A percentile compares a stretch with the other conserved stretches of the same genome.
phyloP scores from a whole-genome alignment of 2,113 vertebrate genomes.

The Rousettus leschenaultii region DNA sequence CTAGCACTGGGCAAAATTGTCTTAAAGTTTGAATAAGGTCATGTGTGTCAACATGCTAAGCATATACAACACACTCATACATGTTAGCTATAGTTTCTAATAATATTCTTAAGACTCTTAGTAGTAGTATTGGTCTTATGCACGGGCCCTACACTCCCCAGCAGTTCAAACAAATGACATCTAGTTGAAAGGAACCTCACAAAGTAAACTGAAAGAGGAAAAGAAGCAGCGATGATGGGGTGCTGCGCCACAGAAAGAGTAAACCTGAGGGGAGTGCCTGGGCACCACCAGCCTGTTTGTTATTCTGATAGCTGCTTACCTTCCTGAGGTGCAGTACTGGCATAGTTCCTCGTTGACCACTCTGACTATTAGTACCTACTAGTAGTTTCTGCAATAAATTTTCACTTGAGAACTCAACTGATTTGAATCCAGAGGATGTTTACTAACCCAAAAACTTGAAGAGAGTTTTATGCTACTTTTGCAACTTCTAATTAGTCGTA shows the following conservation, averaged over 20 bases:
- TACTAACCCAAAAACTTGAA: background rate
- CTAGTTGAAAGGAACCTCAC: background rate
- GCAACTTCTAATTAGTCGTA: background rate
- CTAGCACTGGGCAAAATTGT: background rate
- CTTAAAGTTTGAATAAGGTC: background rate
- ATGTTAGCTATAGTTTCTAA: background rate
- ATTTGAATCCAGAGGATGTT: slow-evolving; percentile 21
- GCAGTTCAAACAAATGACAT: background rate
- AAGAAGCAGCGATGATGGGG: background rate
- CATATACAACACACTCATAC: background rate
- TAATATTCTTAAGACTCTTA: background rate
- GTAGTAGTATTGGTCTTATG: background rate
- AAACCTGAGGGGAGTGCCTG: background rate
- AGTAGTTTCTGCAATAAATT: background rate
- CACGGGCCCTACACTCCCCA: too few species aligned
- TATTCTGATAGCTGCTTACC: background rate
- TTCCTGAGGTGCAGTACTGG: background rate
- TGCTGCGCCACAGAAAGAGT: background rate
- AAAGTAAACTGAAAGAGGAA: background rate
- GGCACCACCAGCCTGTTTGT: background rate
- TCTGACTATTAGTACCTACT: background rate
- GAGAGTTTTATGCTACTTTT: background rate
- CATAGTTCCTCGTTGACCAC: background rate
- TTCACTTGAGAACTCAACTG: background rate
- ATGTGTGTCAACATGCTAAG: background rate